phyloP scores from a whole-genome alignment of 1,140 invertebrate species.

The Drosophila bifasciata region DNA sequence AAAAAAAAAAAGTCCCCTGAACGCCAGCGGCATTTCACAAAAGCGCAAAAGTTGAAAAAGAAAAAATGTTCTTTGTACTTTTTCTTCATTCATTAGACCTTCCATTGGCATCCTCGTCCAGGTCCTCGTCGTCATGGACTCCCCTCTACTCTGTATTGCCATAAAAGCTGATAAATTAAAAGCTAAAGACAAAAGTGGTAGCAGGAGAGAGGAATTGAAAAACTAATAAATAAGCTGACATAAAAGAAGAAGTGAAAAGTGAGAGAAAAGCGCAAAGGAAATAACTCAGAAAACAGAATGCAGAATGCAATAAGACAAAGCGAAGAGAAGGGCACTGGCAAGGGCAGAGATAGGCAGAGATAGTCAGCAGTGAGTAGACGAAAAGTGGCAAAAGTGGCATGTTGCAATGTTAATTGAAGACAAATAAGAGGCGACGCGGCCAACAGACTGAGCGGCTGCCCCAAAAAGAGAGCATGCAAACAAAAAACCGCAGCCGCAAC shows the following conservation, averaged over 20 bases:
- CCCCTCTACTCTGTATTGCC: constrained; percentile 9
- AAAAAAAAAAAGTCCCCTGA: constrained; percentile 1
- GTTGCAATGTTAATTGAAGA: constrained; percentile 69
- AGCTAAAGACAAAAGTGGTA: constrained; percentile 26
- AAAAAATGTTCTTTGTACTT: constrained; percentile 53
- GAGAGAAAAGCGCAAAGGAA: constrained; percentile 36
- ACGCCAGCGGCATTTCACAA: constrained; percentile 33
- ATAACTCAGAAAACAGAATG: constrained; percentile 38
- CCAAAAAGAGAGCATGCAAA: constrained; percentile 46
- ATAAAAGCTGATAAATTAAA: constrained; percentile 50
- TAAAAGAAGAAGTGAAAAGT: constrained; percentile 22
- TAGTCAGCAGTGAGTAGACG: not conserved
- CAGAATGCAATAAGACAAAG: constrained; percentile 39
- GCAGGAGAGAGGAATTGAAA: constrained; percentile 17
- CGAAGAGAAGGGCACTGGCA: not conserved
- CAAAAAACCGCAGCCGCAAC: constrained; percentile 54
- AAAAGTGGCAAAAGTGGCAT: constrained; percentile 62
- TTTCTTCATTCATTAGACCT: constrained; percentile 45
- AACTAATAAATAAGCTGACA: constrained; percentile 61
- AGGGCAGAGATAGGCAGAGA: not conserved
- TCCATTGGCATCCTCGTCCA: not conserved
- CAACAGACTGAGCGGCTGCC: constrained; percentile 13
- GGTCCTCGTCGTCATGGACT: constrained; percentile 2
- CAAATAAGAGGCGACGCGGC: constrained; percentile 53
- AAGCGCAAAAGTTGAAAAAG: constrained; percentile 48